Percentiles rank a stretch among this genome's conserved stretches.
phyloP scores from a whole-genome alignment of 2,113 vertebrate species.

The Grus americana region DNA sequence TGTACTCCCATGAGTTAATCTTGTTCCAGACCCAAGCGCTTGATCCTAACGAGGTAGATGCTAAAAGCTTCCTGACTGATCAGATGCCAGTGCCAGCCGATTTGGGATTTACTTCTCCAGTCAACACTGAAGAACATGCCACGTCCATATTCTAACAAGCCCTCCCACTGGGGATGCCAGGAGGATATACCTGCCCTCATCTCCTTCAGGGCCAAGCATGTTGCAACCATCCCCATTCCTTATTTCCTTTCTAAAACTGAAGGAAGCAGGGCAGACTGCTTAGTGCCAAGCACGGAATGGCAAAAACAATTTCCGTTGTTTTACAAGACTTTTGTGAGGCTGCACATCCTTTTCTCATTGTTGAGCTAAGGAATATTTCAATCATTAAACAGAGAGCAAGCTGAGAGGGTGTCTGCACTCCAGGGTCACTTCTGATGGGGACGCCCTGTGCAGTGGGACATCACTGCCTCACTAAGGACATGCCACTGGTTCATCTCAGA shows the following conservation, averaged over 20 bases:
- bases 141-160: not conserved
- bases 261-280: not conserved
- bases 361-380: not conserved
- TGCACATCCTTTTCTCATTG: not conserved
- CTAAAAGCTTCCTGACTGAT: not conserved
- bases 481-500: not conserved
- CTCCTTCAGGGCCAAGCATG: not conserved
- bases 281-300: not conserved
- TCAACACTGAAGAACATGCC: not conserved
- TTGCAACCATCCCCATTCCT: not conserved
- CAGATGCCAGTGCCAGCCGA: not conserved
- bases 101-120: not conserved
- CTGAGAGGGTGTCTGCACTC: not conserved
- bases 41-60: not conserved
- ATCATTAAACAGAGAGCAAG: not conserved
- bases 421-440: not conserved
- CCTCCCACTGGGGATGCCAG: not conserved
- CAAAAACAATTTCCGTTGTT: not conserved
- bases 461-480: not conserved
- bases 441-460: accelerated
- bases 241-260: not conserved
- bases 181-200: not conserved
- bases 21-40: not conserved
- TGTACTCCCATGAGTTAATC: not conserved
- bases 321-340: not conserved